These are phyloP conservation scores for Pygoscelis adeliae DNA, from an alignment of 2,113 vertebrate genomes.

Conservation along the genomic window DNA sequence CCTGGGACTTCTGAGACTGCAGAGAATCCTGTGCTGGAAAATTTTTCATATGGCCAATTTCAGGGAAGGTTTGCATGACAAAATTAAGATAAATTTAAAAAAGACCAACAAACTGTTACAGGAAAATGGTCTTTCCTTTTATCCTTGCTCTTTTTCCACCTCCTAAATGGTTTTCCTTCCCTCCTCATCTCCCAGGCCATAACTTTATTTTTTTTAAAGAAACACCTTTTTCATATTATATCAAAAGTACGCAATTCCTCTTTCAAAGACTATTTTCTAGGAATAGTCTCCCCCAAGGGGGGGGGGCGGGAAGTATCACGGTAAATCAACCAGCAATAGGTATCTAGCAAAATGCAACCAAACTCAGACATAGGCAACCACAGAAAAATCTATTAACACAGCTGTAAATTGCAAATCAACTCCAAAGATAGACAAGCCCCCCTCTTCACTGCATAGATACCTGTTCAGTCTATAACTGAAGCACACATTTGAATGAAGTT, in stretches of 20 bases:
- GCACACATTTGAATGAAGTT: neutral
- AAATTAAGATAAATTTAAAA: neutral
- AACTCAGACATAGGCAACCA: neutral
- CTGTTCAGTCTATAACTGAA: neutral
- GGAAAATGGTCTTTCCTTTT: neutral
- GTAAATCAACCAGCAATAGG: neutral
- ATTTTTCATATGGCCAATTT: neutral
- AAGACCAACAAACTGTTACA: neutral
- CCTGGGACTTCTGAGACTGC: neutral
- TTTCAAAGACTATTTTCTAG: neutral
- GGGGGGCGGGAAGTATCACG: accelerated
- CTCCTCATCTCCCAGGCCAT: neutral
- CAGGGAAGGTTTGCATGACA: neutral
- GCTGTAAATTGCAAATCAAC: neutral
- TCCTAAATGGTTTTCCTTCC: neutral
- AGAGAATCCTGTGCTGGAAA: neutral
- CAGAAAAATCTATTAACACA: neutral
- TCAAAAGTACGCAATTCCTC: neutral
- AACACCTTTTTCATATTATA: neutral
- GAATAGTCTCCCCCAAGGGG: neutral
- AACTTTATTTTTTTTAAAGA: neutral
- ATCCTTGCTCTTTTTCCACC: neutral
- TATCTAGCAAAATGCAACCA: neutral
- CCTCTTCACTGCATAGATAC: neutral
- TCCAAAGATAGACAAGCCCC: neutral